A percentile compares a stretch with the other conserved stretches of the same genome.
Conservation (phyloP, 2,797 vertebrate genomes). For the Phalanger gymnotis region DNA sequence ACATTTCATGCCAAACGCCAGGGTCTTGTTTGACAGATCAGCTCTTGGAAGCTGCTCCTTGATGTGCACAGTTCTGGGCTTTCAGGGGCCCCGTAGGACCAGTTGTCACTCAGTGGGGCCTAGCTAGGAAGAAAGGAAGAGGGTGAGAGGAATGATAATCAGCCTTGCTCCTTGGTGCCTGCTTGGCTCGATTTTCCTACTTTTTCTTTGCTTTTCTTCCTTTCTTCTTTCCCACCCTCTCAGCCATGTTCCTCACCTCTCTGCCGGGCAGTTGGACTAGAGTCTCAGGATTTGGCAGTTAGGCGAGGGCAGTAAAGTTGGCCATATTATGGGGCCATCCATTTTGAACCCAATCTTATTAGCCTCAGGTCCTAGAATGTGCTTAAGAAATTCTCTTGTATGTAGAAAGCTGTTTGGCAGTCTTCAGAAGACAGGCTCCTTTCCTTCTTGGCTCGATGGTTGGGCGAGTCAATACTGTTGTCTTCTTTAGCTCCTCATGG, state of each 20-base stretch:
- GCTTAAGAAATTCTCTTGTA: neutral
- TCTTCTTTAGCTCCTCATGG: neutral
- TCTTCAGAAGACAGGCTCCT: neutral
- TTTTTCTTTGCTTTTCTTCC: neutral
- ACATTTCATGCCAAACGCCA: neutral
- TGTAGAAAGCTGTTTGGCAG: neutral
- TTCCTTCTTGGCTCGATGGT: neutral
- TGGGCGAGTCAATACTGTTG: neutral
- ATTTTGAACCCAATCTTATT: neutral
- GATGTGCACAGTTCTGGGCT: neutral
- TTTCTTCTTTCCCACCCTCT: neutral
- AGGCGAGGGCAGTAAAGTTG: neutral
- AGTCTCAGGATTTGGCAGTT: neutral
- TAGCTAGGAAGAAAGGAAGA: neutral
- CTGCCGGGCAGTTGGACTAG: neutral
- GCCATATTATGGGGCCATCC: neutral
- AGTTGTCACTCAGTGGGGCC: neutral
- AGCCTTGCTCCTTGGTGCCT: no score
- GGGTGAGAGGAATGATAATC: accelerated
- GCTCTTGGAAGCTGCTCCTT: neutral
- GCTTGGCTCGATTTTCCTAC: neutral
- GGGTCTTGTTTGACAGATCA: neutral
- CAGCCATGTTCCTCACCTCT: no score
- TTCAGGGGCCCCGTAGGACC: neutral
- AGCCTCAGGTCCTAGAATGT: neutral